Percentiles rank a stretch among this genome's conserved stretches.
phyloP scores from a whole-genome alignment of 2,797 vertebrate species.

The Cygnus olor region DNA sequence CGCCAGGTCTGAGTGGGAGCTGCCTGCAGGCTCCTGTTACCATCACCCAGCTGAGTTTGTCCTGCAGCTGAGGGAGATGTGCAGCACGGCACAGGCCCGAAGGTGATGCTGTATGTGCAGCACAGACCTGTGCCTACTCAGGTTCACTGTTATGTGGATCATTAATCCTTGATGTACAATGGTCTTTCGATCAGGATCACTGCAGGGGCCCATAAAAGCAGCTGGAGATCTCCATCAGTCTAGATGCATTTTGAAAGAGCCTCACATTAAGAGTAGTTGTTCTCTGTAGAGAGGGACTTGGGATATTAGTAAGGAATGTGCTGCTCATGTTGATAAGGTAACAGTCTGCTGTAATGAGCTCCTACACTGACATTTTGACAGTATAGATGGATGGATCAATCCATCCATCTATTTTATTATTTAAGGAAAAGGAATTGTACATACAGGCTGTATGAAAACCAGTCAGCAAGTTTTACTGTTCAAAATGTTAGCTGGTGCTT shows the following conservation, averaged over 20 bases:
- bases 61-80: rapidly evolving
- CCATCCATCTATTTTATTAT: not conserved
- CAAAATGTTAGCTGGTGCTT: not conserved
- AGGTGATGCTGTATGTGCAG: not conserved
- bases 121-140: rapidly evolving
- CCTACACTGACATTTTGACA: not conserved
- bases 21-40: not conserved
- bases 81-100: not conserved
- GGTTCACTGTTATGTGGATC: not conserved
- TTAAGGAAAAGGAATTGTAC: not conserved
- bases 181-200: not conserved
- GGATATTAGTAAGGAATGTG: not conserved
- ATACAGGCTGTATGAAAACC: not conserved
- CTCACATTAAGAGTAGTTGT: not conserved
- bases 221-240: not conserved
- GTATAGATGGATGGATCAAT: not conserved
- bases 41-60: rapidly evolving
- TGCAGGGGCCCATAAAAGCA: not conserved
- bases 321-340: not conserved
- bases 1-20: not conserved
- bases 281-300: not conserved
- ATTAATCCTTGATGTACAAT: not conserved
- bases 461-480: not conserved
- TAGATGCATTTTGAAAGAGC: not conserved
- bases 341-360: not conserved